phyloP scores from a whole-genome alignment of 2,888 invertebrate genomes.

The Oxytorus armatus region DNA sequence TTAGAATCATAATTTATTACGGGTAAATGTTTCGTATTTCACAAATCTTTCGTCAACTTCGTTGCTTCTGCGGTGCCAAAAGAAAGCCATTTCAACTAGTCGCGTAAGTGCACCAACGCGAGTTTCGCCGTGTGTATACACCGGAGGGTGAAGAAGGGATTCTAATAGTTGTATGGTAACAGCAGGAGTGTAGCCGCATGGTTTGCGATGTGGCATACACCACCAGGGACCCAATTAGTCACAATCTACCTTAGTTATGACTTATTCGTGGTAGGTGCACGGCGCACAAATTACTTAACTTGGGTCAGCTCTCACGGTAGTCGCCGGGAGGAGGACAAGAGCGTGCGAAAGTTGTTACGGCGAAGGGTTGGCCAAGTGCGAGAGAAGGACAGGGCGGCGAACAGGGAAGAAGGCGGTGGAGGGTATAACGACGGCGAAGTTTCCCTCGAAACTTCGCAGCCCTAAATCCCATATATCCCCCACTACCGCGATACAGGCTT shows the following conservation, averaged over 20 bases:
- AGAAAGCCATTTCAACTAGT: too few species aligned
- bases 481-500: constrained; percentile 40
- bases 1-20: too few species aligned
- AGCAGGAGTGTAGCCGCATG: not conserved
- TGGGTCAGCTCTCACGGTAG: constrained; percentile 77
- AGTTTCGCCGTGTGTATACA: too few species aligned
- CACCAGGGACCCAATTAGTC: constrained; percentile 81
- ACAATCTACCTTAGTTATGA: constrained; percentile 84
- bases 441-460: constrained; percentile 60
- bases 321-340: constrained; percentile 39
- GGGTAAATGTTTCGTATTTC: too few species aligned
- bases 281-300: constrained; percentile 83
- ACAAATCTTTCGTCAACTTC: too few species aligned
- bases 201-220: constrained; percentile 60
- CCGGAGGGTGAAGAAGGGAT: too few species aligned
- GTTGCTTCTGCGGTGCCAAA: too few species aligned
- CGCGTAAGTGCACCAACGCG: too few species aligned
- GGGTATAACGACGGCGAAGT: constrained; percentile 39
- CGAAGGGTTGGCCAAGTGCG: constrained; percentile 41
- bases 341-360: constrained; percentile 64
- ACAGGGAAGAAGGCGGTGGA: constrained; percentile 32
- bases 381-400: constrained; percentile 36
- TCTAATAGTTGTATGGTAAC: too few species aligned
- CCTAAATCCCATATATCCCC: constrained; percentile 51
- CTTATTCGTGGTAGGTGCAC: constrained; percentile 81